Evolutionary conservation across 2,797 vertebrate genomes (phyloP).

Genomic region (Capromys pilorides): DNA sequence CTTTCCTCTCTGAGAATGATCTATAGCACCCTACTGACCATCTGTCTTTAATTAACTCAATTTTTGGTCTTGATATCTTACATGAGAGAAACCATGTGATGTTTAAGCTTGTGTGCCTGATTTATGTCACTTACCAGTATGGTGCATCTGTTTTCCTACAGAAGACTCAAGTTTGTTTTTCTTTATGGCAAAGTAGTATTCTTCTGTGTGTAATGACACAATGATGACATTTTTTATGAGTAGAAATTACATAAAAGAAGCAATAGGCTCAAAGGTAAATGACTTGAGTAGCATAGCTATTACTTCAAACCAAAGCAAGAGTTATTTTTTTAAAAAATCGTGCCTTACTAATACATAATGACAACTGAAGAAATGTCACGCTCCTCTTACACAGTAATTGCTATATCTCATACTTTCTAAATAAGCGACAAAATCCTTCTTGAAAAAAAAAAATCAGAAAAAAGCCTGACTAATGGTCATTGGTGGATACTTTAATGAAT

Average conservation of each 20-base stretch:
- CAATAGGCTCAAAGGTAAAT: neutral
- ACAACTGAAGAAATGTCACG: neutral
- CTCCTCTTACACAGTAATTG: neutral
- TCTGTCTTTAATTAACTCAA: neutral
- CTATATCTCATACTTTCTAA: neutral
- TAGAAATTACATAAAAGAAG: neutral
- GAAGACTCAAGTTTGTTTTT: neutral
- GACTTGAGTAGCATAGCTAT: neutral
- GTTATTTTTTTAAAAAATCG: neutral
- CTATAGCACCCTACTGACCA: neutral
- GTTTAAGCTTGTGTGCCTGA: neutral
- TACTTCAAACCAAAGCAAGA: neutral
- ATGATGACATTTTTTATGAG: neutral
- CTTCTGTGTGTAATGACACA: neutral
- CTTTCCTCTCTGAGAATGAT: neutral
- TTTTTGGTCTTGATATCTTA: neutral
- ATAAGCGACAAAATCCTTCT: neutral
- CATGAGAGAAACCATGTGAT: neutral
- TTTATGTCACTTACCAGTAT: neutral
- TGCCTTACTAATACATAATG: neutral
- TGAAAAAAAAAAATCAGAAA: neutral
- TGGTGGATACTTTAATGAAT: too few relatives aligned
- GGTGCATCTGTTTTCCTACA: neutral
- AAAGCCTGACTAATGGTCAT: neutral
- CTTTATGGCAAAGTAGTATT: neutral